Conservation (phyloP, 1,140 invertebrate genomes). For the Philopotamus ludificatus region DNA sequence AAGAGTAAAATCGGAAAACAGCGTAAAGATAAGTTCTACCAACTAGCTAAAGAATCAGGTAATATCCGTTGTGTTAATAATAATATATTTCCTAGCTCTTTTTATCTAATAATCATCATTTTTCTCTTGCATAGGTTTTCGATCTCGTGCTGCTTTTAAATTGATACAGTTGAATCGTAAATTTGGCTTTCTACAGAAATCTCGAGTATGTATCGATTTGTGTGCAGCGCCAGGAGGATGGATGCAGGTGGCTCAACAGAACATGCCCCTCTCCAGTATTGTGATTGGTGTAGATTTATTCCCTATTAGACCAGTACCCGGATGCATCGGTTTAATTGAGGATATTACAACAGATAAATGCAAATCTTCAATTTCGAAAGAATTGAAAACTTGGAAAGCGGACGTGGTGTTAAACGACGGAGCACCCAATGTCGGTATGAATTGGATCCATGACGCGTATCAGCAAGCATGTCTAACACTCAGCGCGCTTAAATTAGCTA, state of each 20-base stretch:
- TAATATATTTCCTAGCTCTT: neutral
- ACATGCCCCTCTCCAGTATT: conserved; percentile 96
- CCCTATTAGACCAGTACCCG: conserved; percentile 90
- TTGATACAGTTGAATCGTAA: conserved; percentile 97
- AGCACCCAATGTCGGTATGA: conserved; percentile 97
- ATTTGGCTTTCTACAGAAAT: conserved; percentile 95
- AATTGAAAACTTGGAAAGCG: conserved; percentile 93
- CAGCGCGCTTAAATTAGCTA: conserved; percentile 89
- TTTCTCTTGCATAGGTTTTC: conserved; percentile 67
- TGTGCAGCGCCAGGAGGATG: conserved; percentile 99
- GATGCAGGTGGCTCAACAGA: conserved; percentile 99
- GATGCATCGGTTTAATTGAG: conserved; percentile 85
- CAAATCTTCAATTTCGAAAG: conserved; percentile 72
- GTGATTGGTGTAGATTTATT: conserved; percentile 96
- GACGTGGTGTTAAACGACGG: conserved; percentile 97
- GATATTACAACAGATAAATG: conserved; percentile 98
- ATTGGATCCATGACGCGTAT: conserved; percentile 98
- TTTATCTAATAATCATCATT: neutral
- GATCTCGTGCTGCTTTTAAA: conserved; percentile 98
- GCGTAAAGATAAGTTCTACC: conserved; percentile 97
- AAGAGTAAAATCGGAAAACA: conserved; percentile 97
- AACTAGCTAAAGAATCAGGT: conserved; percentile 98
- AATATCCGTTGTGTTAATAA: conserved; percentile 36
- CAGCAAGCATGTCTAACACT: conserved; percentile 89
- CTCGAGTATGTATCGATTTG: conserved; percentile 93